These are phyloP conservation scores for Lasioglossum lativentre DNA, from an alignment of 2,888 invertebrate genomes.

Conservation along the genomic window DNA sequence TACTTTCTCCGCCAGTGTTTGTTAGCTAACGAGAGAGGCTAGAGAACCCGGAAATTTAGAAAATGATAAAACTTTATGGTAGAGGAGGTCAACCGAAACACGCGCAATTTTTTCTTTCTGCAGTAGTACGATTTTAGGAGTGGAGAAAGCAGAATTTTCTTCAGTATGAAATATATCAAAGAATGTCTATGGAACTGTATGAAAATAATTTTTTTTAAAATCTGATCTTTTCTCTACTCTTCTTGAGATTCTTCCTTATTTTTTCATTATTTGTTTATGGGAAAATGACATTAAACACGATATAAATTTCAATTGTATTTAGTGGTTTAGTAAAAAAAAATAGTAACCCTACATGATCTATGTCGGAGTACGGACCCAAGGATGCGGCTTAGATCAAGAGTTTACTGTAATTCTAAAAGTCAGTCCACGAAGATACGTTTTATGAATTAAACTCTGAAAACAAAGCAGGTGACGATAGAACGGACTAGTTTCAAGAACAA, in stretches of 20 bases:
- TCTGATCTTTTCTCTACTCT: too few species aligned
- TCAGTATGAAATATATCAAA: neutral
- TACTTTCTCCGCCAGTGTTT: neutral
- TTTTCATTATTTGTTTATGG: too few species aligned
- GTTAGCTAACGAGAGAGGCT: neutral
- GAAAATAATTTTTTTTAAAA: neutral
- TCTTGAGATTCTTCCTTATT: too few species aligned
- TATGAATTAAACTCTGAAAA: neutral
- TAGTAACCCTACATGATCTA: too few species aligned
- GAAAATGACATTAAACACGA: too few species aligned
- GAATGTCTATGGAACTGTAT: neutral
- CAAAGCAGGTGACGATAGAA: neutral
- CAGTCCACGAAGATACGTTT: neutral
- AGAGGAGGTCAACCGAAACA: neutral
- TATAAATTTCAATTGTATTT: too few species aligned
- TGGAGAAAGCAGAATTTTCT: neutral
- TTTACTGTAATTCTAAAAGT: neutral
- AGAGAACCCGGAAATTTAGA: neutral
- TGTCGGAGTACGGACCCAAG: too few species aligned
- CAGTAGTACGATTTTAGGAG: neutral
- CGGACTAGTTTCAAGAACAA: neutral
- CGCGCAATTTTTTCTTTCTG: neutral
- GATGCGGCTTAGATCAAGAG: too few species aligned
- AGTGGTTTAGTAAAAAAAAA: too few species aligned
- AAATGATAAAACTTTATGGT: neutral